phyloP scores from a whole-genome alignment of 2,888 invertebrate species.

The Stomorhina lunata region DNA sequence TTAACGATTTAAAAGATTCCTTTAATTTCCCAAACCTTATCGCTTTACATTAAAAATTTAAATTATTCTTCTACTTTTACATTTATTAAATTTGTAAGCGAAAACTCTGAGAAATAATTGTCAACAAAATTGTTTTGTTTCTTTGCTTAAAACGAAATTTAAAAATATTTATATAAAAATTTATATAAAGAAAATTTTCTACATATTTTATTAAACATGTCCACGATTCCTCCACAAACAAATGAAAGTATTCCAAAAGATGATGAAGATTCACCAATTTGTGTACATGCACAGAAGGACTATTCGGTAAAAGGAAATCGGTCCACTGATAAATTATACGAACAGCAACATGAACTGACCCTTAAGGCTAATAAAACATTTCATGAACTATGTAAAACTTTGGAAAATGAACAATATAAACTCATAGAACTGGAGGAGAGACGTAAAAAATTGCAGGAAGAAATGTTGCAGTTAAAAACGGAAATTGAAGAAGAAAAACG shows the following conservation, averaged over 20 bases:
- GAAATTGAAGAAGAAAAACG: slow-evolving; percentile 69
- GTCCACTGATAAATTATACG: slow-evolving; percentile 19
- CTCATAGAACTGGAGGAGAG: slow-evolving; percentile 68
- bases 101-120: slow-evolving; percentile 28
- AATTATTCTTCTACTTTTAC: background rate
- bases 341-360: slow-evolving; percentile 60
- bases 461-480: slow-evolving; percentile 68
- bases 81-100: background rate
- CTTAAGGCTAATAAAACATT: slow-evolving; percentile 68
- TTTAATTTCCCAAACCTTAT: too few relatives aligned
- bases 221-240: background rate
- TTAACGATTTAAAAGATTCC: too few relatives aligned
- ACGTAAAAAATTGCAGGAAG: slow-evolving; percentile 68
- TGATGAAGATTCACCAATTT: background rate
- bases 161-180: background rate
- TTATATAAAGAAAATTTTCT: background rate
- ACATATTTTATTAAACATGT: slow-evolving; percentile 6
- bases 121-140: background rate
- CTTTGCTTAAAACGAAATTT: background rate
- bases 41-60: background rate
- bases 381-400: slow-evolving; percentile 67
- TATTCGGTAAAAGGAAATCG: background rate
- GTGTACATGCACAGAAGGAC: background rate
- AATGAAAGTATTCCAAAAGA: background rate
- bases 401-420: slow-evolving; percentile 69